Evolutionary conservation across 2,888 invertebrate genomes (phyloP).

Genomic region (Cheilosia impressa): DNA sequence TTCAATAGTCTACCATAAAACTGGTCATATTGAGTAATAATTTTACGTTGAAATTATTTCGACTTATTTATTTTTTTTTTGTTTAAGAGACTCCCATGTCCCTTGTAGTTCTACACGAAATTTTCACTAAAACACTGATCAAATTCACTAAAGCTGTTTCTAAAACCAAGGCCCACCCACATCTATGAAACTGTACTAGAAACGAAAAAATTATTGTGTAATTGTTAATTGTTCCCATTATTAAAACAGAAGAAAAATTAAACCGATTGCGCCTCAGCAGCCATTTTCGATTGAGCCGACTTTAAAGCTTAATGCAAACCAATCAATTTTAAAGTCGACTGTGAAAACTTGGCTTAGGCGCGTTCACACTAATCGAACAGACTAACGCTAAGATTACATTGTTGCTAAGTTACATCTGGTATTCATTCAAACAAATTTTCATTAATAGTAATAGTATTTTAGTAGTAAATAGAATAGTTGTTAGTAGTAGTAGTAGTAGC

Average conservation of each 20-base stretch:
- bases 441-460: slow-evolving; percentile 23
- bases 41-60: neutral
- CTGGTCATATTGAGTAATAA: neutral
- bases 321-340: too few relatives aligned
- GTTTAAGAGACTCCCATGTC: neutral
- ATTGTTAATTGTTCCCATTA: slow-evolving; percentile 61
- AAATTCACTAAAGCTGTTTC: neutral
- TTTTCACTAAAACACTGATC: neutral
- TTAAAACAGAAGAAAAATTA: slow-evolving; percentile 22
- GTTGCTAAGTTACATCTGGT: slow-evolving; percentile 8
- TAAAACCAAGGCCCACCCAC: neutral
- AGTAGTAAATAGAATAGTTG: slow-evolving; percentile 38
- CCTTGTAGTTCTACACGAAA: too few relatives aligned
- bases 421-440: slow-evolving; percentile 10
- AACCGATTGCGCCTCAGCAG: neutral
- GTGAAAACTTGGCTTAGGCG: too few relatives aligned
- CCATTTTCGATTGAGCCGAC: too few relatives aligned
- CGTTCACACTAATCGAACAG: slow-evolving; percentile 14
- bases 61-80: neutral
- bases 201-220: slow-evolving; percentile 14
- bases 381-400: slow-evolving; percentile 5
- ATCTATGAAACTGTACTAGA: neutral
- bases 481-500: slow-evolving; percentile 32
- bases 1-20: slow-evolving; percentile 1
- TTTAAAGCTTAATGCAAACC: too few relatives aligned